A percentile compares a stretch with the other conserved stretches of the same genome.
Evolutionary conservation across 2,888 invertebrate species (phyloP).

Genomic region (Cephus nigrinus): DNA sequence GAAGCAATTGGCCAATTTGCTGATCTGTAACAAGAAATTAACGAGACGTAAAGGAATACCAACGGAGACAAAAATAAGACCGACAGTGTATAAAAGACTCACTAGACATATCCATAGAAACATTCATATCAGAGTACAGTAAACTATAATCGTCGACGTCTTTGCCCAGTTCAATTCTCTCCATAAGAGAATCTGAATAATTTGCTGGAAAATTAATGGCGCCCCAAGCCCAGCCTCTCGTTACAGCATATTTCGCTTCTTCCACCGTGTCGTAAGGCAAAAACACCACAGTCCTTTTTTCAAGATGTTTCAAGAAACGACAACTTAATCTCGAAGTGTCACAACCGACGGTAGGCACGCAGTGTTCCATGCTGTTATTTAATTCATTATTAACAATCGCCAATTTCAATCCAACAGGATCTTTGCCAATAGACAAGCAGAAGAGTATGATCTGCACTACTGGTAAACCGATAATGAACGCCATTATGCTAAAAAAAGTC

Average conservation of each 20-base stretch:
- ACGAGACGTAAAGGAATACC: neutral
- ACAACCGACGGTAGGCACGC: constrained; percentile 68
- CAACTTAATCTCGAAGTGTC: constrained; percentile 79
- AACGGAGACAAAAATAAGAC: constrained; percentile 5
- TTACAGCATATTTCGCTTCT: constrained; percentile 75
- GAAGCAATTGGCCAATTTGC: constrained; percentile 85
- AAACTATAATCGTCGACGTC: constrained; percentile 72
- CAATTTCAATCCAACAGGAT: constrained; percentile 80
- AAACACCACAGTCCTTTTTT: constrained; percentile 75
- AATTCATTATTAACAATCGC: constrained; percentile 87
- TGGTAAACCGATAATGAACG: constrained; percentile 88
- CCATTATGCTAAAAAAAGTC: constrained; percentile 74
- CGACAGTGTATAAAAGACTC: constrained; percentile 49
- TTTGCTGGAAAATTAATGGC: constrained; percentile 80
- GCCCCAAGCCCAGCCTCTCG: constrained; percentile 80
- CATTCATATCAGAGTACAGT: constrained; percentile 74
- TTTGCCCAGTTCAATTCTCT: constrained; percentile 72
- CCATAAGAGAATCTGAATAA: constrained; percentile 77
- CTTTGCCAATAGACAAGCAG: constrained; percentile 89
- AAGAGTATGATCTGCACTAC: constrained; percentile 88
- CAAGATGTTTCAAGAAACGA: constrained; percentile 78
- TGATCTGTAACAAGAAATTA: constrained; percentile 75
- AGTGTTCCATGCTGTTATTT: constrained; percentile 54
- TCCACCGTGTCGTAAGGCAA: constrained; percentile 72
- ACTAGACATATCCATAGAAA: constrained; percentile 90